Evolutionary conservation across 1,140 invertebrate genomes (phyloP), one percentile per base, ranked within the genome.

Genomic region (Hirudo medicinalis): DNA sequence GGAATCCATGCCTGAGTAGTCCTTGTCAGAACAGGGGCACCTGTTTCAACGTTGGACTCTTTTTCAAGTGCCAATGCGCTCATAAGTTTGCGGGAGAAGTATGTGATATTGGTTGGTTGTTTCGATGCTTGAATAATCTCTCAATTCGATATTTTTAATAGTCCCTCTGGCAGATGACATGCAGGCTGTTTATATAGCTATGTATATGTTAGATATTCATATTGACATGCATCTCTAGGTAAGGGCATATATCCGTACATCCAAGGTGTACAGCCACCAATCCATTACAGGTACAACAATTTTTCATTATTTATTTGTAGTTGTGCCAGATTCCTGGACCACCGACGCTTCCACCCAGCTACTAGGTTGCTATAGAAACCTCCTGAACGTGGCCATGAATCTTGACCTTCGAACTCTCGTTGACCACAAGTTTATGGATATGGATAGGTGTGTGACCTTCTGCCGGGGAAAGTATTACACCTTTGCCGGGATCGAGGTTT

Each of bases 11-110:
- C 68, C 15, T 40, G 32, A 54, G 43, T 17, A 70, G 32, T 43
- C 68, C 68, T 3, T 70, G 68, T n/a, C 32, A 70, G n/a, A 70
- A 70, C 15, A 29, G 68, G 25, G 68, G 68, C 40, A 17, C 22
- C 22, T 70, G 68, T 54, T 43, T 20, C 43, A 53, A 19, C 13
- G 19, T 70, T 19, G 68, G n/a, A 5, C 40, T 40, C 40, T 53
- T 54, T 9, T 70, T 40, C 22, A 70, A 20, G 43, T 70, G 68
- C 36, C 57, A 13, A 32, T 63, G 57, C 57, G 11, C 13, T 13
- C 57, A 22, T 15, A 32, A 32, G 4, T 63, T 63, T 32, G 57
- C 57, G 15, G 57, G 57, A 63, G 22, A 63, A 11, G 3, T 25
- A 11, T 63, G 57, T 32, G 22, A 63, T 13, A 63, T 63, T 22